Conservation (phyloP, 2,797 vertebrate genomes). For the Anabacerthia variegaticeps region DNA sequence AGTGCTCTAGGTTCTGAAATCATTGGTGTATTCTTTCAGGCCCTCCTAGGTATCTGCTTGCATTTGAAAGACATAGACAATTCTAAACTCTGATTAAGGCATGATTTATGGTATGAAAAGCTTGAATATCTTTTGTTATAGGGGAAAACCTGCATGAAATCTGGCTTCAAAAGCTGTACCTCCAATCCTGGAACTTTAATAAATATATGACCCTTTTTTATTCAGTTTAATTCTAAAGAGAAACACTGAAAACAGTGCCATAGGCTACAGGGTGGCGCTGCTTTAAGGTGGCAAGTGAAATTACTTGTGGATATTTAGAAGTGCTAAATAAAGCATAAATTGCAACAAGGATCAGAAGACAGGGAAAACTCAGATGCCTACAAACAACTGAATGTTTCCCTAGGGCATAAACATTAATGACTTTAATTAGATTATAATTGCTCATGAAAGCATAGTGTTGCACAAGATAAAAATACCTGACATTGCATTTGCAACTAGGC, state of each 20-base stretch:
- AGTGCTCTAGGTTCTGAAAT: not conserved
- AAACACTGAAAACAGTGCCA: slow-evolving; percentile 42
- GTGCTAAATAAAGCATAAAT: slow-evolving; percentile 65
- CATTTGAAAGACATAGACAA: not conserved
- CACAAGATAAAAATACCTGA: slow-evolving; percentile 65
- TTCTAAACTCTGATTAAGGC: slow-evolving; percentile 13
- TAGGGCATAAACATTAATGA: slow-evolving; percentile 70
- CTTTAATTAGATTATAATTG: slow-evolving; percentile 76
- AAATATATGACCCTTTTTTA: slow-evolving; percentile 50
- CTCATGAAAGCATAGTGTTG: slow-evolving; percentile 49
- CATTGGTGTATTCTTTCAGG: not conserved
- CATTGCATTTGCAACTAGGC: slow-evolving; percentile 11
- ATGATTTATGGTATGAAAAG: slow-evolving; percentile 50
- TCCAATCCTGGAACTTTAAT: slow-evolving; percentile 22
- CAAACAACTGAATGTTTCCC: slow-evolving; percentile 69
- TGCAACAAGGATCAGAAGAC: slow-evolving; percentile 37
- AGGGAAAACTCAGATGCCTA: slow-evolving; percentile 58
- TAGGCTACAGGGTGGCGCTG: slow-evolving; percentile 15
- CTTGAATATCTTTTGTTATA: slow-evolving; percentile 46
- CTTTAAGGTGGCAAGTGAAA: slow-evolving; percentile 56
- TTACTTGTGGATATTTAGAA: slow-evolving; percentile 64
- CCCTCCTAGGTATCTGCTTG: not conserved
- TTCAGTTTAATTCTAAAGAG: slow-evolving; percentile 50
- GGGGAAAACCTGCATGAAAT: not conserved
- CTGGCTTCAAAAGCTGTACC: slow-evolving; percentile 43